Evolutionary conservation across 2,113 vertebrate species (phyloP), one percentile per base, ranked within the genome.

Genomic region (Hylia prasina): DNA sequence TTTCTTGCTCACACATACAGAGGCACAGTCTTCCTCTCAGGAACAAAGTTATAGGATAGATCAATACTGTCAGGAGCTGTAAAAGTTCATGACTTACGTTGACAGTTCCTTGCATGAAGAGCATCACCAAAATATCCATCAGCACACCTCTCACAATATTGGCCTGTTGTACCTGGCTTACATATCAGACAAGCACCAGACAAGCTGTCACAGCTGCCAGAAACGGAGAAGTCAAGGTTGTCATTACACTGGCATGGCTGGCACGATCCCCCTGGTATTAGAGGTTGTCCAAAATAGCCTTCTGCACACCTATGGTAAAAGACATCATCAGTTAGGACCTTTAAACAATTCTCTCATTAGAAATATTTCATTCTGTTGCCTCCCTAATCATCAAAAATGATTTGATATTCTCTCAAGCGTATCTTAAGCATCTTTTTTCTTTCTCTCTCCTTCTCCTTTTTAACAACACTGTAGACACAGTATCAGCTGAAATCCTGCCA

Each of bases 91-190:
- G 91, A 99, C 99, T 99, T 98, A 99, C 99, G 93, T 76, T 98
- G 98, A 98, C 99, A 99, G 97, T 98, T 99, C 89, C 97, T 99
- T 76, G 98, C 98, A 76, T 90, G 89, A 93, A 99, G 85, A 57
- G 99, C 99, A 28, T 99, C 98, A 33, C 99, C 99, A 79, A 99
- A 99, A 98, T 98, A 99, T 94, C 99, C 98, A 21, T 98, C 98
- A 81, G 98, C 97, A 54, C 99, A 99, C 72, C 89, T 98, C 95
- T 99, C 98, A 84, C 99, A 99, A 95, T 97, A 96, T 51, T 70
- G 88, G 42, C 99, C 99, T 51, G 98, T 98, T 81, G 98, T 99
- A 96, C 99, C 99, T 21, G 98, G 98, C 83, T 98, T 99, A 97
- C 99, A 99, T 91, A 95, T 98, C 97, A 98, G 98, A 97, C 99